Evolutionary conservation across 1,140 invertebrate genomes (phyloP).

Genomic region (Pemphigus obesinymphae): DNA sequence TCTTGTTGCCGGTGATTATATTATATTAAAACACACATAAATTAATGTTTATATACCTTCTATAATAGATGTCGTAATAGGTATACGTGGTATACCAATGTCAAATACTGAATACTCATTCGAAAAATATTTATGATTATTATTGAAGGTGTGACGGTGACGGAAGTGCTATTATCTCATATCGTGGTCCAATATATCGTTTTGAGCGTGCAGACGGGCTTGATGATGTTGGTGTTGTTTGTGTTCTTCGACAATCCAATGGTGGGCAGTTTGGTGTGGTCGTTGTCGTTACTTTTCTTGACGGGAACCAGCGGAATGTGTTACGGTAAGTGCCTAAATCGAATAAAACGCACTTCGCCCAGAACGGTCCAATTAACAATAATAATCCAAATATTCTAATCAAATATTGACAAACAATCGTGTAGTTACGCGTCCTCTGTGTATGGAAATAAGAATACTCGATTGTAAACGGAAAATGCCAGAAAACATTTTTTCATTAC

Average conservation of each 20-base stretch:
- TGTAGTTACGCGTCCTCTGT: not conserved
- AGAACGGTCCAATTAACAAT: too few species aligned
- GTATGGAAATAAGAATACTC: not conserved
- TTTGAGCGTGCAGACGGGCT: conserved; percentile 75
- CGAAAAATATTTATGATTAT: not conserved
- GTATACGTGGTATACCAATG: not conserved
- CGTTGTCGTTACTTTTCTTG: conserved; percentile 54
- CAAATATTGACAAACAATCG: too few species aligned
- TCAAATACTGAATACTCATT: not conserved
- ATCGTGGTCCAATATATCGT: conserved; percentile 80
- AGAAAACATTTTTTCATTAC: too few species aligned
- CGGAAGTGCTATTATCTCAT: conserved; percentile 76
- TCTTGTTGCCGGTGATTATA: conserved; percentile 67
- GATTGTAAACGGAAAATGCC: too few species aligned
- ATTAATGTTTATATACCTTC: too few species aligned
- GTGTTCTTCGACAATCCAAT: conserved; percentile 54
- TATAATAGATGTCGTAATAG: too few species aligned
- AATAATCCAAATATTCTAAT: too few species aligned
- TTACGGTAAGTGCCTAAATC: conserved; percentile 52
- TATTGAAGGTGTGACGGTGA: conserved; percentile 65
- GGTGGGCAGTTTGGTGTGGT: conserved; percentile 53
- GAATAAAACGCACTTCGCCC: too few species aligned
- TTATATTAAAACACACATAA: not conserved
- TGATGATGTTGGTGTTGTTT: conserved; percentile 55
- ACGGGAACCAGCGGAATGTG: conserved; percentile 58